Evolutionary conservation across 2,797 vertebrate genomes (phyloP), one percentile per base, ranked within the genome.

Genomic region (Eutrigla gurnardus): DNA sequence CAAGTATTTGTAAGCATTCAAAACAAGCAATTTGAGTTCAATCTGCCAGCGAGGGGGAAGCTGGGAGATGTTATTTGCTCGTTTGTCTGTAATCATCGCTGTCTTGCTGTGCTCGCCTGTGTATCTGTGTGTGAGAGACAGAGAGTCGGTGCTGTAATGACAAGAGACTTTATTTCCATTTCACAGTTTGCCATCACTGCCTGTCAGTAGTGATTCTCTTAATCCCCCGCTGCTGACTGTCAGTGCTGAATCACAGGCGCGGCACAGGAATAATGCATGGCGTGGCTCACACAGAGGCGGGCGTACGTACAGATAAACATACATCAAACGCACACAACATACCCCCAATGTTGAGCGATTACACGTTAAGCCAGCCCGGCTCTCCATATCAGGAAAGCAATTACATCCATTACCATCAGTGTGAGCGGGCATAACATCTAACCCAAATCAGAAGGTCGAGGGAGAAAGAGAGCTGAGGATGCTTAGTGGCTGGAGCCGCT

Each of bases 121-220:
- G 85, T 83, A 73, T 75, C 59, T 70, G 65, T 65, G 69, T 55
- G 76, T 12, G 37, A 52, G 82, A 61, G 74, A 79, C 74, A 81
- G 76, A 77, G 82, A 86, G 79, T 76, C 70, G 83, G 32, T 81
- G 87, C 77, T 86, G 87, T 91, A 90, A 92, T 91, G 89, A 93
- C 90, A 90, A 91, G 90, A 90, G 84, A 88, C 91, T 91, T 91
- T 91, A 91, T 93, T 93, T 94, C 86, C 87, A 91, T 92, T 92
- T 92, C 89, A 90, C 91, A 93, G 89, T 89, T 91, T 91, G 89
- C 87, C 84, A 92, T 92, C 89, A 85, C 80, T 84, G 90, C 65
- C 79, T 91, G 92, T 93, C 91, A 92, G 84, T 88, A 88, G 76
- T 86, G 74, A 91, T 91, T 92, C 90, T 86, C 88, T 88, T 93